phyloP scores from a whole-genome alignment of 1,140 invertebrate genomes.

The Megalopta genalis region DNA sequence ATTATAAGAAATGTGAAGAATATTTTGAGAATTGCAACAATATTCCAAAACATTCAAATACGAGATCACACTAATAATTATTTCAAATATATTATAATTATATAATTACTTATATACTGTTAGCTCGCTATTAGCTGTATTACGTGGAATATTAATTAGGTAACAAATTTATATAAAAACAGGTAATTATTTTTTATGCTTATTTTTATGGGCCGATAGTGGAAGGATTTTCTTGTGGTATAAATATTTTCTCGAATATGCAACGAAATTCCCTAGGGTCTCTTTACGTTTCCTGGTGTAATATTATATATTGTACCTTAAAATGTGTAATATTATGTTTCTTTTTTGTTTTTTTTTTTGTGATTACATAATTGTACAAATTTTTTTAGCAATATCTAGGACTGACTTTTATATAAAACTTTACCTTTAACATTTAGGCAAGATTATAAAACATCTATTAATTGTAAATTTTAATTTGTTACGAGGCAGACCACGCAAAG shows the following conservation, averaged over 20 bases:
- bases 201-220: slow-evolving; percentile 14
- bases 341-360: slow-evolving; percentile 36
- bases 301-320: slow-evolving; percentile 37
- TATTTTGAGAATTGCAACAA: slow-evolving; percentile 31
- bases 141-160: slow-evolving; percentile 18
- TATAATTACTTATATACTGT: slow-evolving; percentile 34
- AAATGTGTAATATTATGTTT: slow-evolving; percentile 36
- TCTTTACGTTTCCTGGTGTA: slow-evolving; percentile 31
- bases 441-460: slow-evolving; percentile 13
- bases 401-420: slow-evolving; percentile 42
- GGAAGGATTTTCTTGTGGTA: not conserved
- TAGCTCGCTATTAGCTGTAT: slow-evolving; percentile 23
- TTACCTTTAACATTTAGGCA: slow-evolving; percentile 29
- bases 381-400: slow-evolving; percentile 42
- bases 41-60: not conserved
- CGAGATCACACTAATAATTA: slow-evolving; percentile 28
- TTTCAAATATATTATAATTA: slow-evolving; percentile 16
- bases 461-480: slow-evolving; percentile 30
- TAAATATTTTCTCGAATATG: slow-evolving; percentile 13
- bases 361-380: slow-evolving; percentile 49
- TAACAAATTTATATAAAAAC: slow-evolving; percentile 22
- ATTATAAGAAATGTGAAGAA: slow-evolving; percentile 25
- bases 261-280: slow-evolving; percentile 17
- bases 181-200: not conserved
- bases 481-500: slow-evolving; percentile 38